Conservation (phyloP, 1,140 invertebrate species). For the Marisa cornuarietis region DNA sequence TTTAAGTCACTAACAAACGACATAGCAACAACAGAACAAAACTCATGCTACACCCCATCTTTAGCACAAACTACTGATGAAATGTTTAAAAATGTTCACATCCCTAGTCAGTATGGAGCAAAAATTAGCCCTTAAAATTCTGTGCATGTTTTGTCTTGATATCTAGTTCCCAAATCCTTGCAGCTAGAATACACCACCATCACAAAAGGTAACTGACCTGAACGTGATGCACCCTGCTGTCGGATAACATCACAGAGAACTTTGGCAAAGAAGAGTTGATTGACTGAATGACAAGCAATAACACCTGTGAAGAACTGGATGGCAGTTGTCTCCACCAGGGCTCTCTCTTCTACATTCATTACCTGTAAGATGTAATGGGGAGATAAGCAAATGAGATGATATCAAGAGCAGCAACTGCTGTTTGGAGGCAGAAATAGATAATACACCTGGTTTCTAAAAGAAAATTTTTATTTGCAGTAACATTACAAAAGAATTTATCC, state of each 20-base stretch:
- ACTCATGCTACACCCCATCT: background rate
- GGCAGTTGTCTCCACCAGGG: slow-evolving; percentile 63
- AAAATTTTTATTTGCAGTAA: no score
- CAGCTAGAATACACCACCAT: background rate
- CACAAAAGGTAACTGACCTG: slow-evolving; percentile 64
- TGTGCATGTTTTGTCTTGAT: no score
- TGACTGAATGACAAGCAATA: slow-evolving; percentile 84
- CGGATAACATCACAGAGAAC: slow-evolving; percentile 79
- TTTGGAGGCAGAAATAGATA: no score
- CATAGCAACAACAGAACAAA: background rate
- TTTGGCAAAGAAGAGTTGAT: slow-evolving; percentile 84
- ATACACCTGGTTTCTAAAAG: no score
- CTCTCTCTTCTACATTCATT: slow-evolving; percentile 53
- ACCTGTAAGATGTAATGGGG: slow-evolving; percentile 35
- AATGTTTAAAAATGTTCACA: no score
- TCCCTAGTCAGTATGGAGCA: no score
- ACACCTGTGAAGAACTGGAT: slow-evolving; percentile 70
- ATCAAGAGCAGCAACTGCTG: no score
- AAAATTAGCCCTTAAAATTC: no score
- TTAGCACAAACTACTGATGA: no score
- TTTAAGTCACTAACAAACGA: background rate
- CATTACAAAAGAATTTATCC: no score
- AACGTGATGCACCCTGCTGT: slow-evolving; percentile 72
- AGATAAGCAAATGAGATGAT: background rate
- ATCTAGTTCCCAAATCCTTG: background rate